Evolutionary conservation across 2,888 invertebrate genomes (phyloP).

Genomic region (Camptogramma bilineatum): DNA sequence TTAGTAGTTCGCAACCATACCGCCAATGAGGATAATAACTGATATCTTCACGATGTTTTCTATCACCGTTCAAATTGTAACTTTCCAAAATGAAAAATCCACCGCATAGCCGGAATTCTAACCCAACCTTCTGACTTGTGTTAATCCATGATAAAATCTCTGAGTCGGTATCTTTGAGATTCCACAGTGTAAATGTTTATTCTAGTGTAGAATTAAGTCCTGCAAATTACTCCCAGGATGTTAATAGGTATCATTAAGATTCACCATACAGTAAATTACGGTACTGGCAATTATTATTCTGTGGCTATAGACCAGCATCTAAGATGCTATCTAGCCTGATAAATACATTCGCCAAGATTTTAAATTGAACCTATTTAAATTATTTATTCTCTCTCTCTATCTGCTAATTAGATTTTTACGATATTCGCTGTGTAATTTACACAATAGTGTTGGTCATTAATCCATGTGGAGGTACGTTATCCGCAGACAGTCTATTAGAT

Average conservation of each 20-base stretch:
- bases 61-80: not conserved
- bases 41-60: no score
- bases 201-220: conserved; percentile 10
- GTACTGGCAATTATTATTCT: conserved; percentile 14
- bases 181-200: conserved; percentile 9
- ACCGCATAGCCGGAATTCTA: not conserved
- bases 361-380: conserved; percentile 43
- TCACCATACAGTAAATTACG: conserved; percentile 13
- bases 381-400: conserved; percentile 33
- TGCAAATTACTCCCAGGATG: conserved; percentile 32
- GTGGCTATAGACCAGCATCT: conserved; percentile 16
- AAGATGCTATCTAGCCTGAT: conserved; percentile 40
- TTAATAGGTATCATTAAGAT: conserved; percentile 38
- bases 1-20: no score
- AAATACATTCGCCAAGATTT: conserved; percentile 40
- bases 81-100: not conserved
- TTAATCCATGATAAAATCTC: not conserved
- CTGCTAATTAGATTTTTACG: conserved; percentile 38
- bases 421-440: conserved; percentile 30
- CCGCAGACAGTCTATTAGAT: conserved; percentile 15
- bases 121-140: conserved; percentile 4
- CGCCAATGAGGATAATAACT: no score
- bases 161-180: not conserved
- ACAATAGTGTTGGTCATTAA: conserved; percentile 35
- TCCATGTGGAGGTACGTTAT: conserved; percentile 26